A percentile compares a stretch with the other conserved stretches of the same genome.
Conservation (phyloP, 2,797 vertebrate species). For the Galaxias olidus region DNA sequence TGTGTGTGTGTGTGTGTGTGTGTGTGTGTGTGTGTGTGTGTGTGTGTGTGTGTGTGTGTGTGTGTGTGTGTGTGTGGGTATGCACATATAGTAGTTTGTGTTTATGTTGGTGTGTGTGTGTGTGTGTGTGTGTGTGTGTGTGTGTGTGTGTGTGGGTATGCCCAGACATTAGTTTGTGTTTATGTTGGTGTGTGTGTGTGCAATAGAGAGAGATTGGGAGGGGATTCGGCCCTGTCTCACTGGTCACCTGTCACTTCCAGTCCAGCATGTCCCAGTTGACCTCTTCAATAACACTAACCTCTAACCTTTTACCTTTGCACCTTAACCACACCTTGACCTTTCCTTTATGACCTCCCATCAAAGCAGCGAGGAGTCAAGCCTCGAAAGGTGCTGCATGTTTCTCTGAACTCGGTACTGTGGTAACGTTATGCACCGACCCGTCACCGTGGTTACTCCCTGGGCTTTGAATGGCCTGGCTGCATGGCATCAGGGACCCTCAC, state of each 20-base stretch:
- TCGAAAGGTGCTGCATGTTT: constrained; percentile 95
- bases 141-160: constrained; percentile 7
- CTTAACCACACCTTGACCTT: constrained; percentile 39
- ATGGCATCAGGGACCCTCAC: constrained; percentile 58
- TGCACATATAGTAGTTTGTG: neutral
- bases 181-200: constrained; percentile 11
- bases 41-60: constrained; percentile 3
- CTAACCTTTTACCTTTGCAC: constrained; percentile 74
- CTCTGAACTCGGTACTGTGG: constrained; percentile 65
- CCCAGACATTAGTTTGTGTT: neutral
- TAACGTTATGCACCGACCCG: constrained; percentile 38
- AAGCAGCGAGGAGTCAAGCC: constrained; percentile 97
- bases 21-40: neutral
- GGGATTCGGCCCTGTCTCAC: constrained; percentile 4
- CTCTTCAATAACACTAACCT: constrained; percentile 42
- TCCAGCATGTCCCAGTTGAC: constrained; percentile 47
- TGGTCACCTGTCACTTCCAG: constrained; percentile 24
- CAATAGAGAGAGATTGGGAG: neutral
- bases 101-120: constrained; percentile 11
- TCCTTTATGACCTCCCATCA: constrained; percentile 60
- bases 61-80: neutral
- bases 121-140: neutral
- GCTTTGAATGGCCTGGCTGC: constrained; percentile 63
- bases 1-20: constrained; percentile 7
- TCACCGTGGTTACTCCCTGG: constrained; percentile 46